Base-by-base conservation (phyloP, 2,888 invertebrate species). In the Orthosia gothica region DNA sequence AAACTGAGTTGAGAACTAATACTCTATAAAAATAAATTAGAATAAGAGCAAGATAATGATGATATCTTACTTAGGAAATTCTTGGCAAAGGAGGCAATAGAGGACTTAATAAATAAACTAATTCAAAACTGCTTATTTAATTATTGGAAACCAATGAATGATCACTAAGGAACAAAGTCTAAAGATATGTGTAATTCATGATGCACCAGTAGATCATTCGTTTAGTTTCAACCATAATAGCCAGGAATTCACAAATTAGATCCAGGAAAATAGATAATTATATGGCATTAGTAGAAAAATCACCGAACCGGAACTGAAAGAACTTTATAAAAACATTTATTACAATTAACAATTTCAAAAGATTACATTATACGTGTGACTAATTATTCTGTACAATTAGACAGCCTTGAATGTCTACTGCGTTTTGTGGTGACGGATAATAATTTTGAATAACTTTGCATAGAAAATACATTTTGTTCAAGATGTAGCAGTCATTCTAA, bases 371-470 rank as follows among this genome's bases (percentile, higher is more conserved):
- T 58, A 58, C 32, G 58, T 75, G 61, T 67, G 68, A 76, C 74
- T 82, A 85, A 82, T 76, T 73, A 79, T 72, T 74, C 49, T 75
- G 52, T 67, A 71, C 58, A 74, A 72, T 76, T 84, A 82, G 66
- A 83, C 86, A 85, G 77, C 88, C 88, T 88, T 88, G 86, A 80
- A 81, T 61, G 79, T 84, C 81, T 83, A 75, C 74, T 83, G 80
- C 81, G 74, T 81, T 78, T 78, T 69, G 64, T 81, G 15, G 71
- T 79, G 77, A 81, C 79, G 75, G 64, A 68, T 75, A 79, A 84
- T 83, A 83, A 85, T 84, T 83, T 79, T 81, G 66, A 81, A 83
- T 79, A 73, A 79, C 80, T 87, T 88, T 77, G 86, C 88, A 88
- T 87, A 83, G 77, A 85, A 79, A 81, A 80, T 79, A 79, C 76